Evolutionary conservation across 2,113 vertebrate genomes (phyloP).

Genomic region (Strigops habroptila): DNA sequence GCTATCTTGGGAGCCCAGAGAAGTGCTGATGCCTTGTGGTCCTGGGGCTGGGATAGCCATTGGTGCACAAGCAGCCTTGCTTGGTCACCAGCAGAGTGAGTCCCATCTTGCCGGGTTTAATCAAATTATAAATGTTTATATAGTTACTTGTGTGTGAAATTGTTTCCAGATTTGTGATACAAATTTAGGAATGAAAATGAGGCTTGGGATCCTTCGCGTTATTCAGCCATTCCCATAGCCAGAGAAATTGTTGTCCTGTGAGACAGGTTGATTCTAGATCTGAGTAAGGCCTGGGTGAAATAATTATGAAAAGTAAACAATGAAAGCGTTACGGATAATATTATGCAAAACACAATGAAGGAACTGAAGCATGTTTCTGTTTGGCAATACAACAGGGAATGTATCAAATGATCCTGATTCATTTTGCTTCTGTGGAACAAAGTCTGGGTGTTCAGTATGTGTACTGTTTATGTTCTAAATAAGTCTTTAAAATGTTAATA

Average conservation of each 20-base stretch:
- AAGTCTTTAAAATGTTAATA: constrained; percentile 50
- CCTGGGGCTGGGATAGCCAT: fast-evolving
- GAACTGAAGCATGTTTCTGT: neutral
- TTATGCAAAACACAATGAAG: neutral
- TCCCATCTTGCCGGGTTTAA: neutral
- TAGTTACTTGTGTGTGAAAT: neutral
- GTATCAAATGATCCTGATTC: neutral
- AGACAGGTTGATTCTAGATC: neutral
- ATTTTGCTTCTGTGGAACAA: neutral
- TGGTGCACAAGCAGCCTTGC: neutral
- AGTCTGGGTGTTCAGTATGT: neutral
- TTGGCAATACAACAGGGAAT: neutral
- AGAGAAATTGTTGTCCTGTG: neutral
- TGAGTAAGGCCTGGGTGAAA: neutral
- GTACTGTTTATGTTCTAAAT: neutral
- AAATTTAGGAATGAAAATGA: neutral
- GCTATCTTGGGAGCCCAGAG: neutral
- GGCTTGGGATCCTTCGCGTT: neutral
- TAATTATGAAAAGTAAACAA: neutral
- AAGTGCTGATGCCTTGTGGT: fast-evolving
- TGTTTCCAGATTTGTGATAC: neutral
- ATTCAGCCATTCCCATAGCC: neutral
- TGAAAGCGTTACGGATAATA: neutral
- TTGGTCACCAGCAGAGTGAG: neutral
- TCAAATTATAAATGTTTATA: neutral